A percentile compares a stretch with the other conserved stretches of the same genome.
Conservation (phyloP, 2,797 vertebrate species). For the Gobio occitaniae region DNA sequence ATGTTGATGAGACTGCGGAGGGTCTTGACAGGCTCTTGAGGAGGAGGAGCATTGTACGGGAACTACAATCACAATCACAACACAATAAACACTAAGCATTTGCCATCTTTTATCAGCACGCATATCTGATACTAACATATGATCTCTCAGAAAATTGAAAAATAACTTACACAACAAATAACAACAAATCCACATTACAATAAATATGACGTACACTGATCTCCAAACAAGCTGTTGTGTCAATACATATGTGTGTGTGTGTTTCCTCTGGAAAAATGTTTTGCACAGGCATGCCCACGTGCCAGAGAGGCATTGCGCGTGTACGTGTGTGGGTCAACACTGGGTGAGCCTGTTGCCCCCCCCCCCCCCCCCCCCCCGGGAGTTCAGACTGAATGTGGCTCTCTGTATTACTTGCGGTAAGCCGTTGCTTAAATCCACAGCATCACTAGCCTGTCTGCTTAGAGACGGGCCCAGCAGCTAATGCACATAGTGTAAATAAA, state of each 20-base stretch:
- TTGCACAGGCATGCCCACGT: constrained; percentile 40
- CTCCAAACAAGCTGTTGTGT: constrained; percentile 13
- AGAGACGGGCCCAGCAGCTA: constrained; percentile 47
- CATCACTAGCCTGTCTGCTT: constrained; percentile 50
- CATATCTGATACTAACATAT: neutral
- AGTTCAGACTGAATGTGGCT: constrained; percentile 53
- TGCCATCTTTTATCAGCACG: neutral
- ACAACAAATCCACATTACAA: constrained; percentile 6
- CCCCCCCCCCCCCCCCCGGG: constrained; percentile 33
- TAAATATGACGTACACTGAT: constrained; percentile 3
- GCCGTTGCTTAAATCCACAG: constrained; percentile 57
- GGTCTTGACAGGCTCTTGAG: constrained; percentile 98
- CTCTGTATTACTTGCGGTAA: constrained; percentile 51
- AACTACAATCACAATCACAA: constrained; percentile 80
- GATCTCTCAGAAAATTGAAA: neutral
- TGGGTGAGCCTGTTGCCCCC: neutral
- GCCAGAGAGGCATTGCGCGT: constrained; percentile 6
- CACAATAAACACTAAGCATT: neutral
- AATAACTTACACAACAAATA: neutral
- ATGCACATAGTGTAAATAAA: constrained; percentile 35
- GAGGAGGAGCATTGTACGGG: constrained; percentile 94
- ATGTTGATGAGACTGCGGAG: constrained; percentile 97
- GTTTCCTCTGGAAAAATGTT: constrained; percentile 1
- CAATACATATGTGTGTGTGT: constrained; percentile 28
- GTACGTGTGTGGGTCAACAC: constrained; percentile 21